Base-by-base conservation (phyloP, 2,888 invertebrate species). In the Willowsia nigromaculata region DNA sequence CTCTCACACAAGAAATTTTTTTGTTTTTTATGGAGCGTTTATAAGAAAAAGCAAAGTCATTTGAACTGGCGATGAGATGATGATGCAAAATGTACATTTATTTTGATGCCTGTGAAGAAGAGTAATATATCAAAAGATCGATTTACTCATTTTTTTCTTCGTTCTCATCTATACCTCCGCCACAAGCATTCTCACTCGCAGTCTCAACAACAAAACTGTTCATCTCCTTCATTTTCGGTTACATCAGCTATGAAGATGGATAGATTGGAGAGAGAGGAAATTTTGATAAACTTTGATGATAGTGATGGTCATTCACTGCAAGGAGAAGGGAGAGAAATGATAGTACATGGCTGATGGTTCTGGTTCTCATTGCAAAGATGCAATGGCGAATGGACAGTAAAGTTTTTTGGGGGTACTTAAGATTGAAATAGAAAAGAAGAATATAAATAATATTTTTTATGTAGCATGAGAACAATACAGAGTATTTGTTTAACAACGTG, bases 21-120 rank as follows among this genome's bases (percentile, higher is more conserved):
- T 43, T 74, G 43, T 47, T 50, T 74, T 74, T 74, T 74, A 74
- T 43, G 43, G 74, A 74, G 47, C 74, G 74, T 74, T 74, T 33
- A 76, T 25, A 37, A 76, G 76, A 76, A 76, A 76, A 50, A 53
- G 76, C 76, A 30, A 50, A 76, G 76, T 76, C 76, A 76, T 76
- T 76, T 50, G 53, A 50, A 30, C 50, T 76, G 50, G 76, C 37
- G 76, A 30, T 76, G 76, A 50, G 76, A 76, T 76, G 76, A 76
- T 76, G 53, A 76, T 76, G 76, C 76, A 76, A 47, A 76, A 76
- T 53, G 53, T 37, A 27, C 76, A 53, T 76, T 50, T 76, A 76
- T 76, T 76, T 76, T 76, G 76, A 76, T 76, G 50, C 76, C 76
- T 76, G 76, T 30, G 76, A 76, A 76, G 76, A 76, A 76, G 76